Percentiles rank a stretch among this genome's conserved stretches.
phyloP scores from a whole-genome alignment of 1,140 invertebrate species.

The Papilio machaon region DNA sequence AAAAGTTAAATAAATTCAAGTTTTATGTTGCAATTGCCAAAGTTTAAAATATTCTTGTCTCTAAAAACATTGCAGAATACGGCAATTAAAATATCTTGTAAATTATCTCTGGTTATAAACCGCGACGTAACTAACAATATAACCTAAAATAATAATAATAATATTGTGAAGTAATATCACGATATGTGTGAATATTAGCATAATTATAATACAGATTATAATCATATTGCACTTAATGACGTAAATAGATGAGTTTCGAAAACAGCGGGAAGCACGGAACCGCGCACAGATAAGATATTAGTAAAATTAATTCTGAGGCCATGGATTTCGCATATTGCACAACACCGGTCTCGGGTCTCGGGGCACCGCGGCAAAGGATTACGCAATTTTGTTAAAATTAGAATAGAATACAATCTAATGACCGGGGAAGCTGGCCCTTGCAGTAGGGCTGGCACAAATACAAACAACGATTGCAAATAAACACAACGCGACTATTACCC shows the following conservation, averaged over 20 bases:
- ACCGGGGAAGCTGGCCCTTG: conserved; percentile 40
- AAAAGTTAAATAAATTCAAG: not conserved
- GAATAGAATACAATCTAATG: conserved; percentile 67
- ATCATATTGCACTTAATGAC: conserved; percentile 31
- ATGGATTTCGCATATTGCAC: conserved; percentile 60
- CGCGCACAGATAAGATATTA: conserved; percentile 29
- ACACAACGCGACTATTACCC: not conserved
- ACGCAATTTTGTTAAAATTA: conserved; percentile 60
- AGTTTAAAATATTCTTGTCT: too few species aligned
- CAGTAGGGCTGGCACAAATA: not conserved
- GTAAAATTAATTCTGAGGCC: conserved; percentile 38
- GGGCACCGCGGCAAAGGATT: conserved; percentile 48
- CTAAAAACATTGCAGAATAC: not conserved
- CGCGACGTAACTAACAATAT: not conserved
- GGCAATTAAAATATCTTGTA: not conserved
- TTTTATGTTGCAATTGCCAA: not conserved
- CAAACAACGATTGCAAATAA: not conserved
- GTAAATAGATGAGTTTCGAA: conserved; percentile 30
- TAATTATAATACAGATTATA: not conserved
- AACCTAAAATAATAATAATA: not conserved
- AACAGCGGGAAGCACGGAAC: conserved; percentile 28
- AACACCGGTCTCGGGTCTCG: conserved; percentile 46
- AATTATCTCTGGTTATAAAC: not conserved
- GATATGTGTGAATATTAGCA: conserved; percentile 15
- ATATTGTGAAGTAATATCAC: not conserved